Evolutionary conservation across 2,797 vertebrate genomes (phyloP).

Genomic region (Carapus acus): DNA sequence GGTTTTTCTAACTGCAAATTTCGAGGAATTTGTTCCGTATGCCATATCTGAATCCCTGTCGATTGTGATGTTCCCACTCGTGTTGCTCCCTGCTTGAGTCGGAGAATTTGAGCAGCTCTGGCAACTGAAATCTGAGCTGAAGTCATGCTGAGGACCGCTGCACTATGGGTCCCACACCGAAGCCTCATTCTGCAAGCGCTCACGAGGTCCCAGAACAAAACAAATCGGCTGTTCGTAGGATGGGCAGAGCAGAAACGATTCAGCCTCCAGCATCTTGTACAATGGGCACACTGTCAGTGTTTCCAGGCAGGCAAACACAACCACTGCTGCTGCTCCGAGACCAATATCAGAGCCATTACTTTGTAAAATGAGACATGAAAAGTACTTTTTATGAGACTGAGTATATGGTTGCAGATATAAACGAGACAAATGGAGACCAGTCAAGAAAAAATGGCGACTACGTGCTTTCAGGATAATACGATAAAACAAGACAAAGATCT

Average conservation of each 20-base stretch:
- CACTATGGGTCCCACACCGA: constrained; percentile 1
- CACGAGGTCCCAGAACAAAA: constrained; percentile 10
- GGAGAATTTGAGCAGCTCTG: constrained; percentile 23
- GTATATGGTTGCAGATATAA: no score
- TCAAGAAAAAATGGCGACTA: no score
- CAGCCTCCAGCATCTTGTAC: constrained; percentile 10
- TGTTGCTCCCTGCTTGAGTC: constrained; percentile 29
- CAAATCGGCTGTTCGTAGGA: background rate
- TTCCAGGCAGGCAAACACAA: constrained; percentile 6
- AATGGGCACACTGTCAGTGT: constrained; percentile 27
- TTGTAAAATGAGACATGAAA: constrained; percentile 20
- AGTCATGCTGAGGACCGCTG: constrained; percentile 4
- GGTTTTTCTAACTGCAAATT: no score
- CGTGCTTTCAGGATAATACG: no score
- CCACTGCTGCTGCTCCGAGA: constrained; percentile 22
- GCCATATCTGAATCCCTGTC: no score
- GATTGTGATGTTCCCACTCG: no score
- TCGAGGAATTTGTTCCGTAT: constrained; percentile 1
- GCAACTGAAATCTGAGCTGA: constrained; percentile 16
- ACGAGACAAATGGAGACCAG: no score
- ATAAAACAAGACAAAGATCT: no score
- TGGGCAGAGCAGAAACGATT: background rate
- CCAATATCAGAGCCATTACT: constrained; percentile 4
- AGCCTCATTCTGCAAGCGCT: constrained; percentile 1
- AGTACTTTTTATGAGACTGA: no score